Conservation (phyloP, 2,888 invertebrate species). For the Anodontia alba region DNA sequence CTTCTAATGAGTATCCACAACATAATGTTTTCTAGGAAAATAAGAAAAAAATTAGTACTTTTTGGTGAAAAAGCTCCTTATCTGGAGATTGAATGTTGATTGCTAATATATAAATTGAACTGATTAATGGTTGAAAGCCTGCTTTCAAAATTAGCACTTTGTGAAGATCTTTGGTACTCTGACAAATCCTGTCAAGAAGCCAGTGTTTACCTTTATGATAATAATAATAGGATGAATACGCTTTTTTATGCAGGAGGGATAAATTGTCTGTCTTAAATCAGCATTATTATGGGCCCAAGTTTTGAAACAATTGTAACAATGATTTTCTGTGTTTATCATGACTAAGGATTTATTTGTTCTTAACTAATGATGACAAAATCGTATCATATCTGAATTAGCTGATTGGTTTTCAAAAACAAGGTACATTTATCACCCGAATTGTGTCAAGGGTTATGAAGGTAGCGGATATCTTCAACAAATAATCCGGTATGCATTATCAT, state of each 20-base stretch:
- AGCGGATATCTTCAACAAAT: background rate
- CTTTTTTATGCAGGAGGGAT: background rate
- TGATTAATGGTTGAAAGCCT: no score
- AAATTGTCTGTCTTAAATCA: background rate
- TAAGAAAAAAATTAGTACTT: no score
- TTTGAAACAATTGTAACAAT: background rate
- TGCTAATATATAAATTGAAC: no score
- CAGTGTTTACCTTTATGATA: background rate
- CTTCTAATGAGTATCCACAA: no score
- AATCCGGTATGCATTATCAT: background rate
- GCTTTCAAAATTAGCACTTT: constrained; percentile 13
- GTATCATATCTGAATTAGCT: background rate
- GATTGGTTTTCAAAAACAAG: constrained; percentile 16
- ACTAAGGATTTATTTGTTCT: constrained; percentile 5
- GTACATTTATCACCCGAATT: constrained; percentile 2
- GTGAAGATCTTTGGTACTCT: background rate
- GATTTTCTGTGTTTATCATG: constrained; percentile 9
- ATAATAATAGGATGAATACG: constrained; percentile 2
- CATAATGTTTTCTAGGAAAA: no score
- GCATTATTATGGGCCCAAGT: background rate
- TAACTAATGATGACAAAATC: background rate
- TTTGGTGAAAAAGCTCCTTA: no score
- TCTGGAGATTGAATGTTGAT: no score
- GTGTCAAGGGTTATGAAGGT: constrained; percentile 2
- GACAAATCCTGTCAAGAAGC: background rate